These are phyloP conservation scores for Anodontia alba DNA, from an alignment of 2,888 invertebrate species.

Conservation along the genomic window DNA sequence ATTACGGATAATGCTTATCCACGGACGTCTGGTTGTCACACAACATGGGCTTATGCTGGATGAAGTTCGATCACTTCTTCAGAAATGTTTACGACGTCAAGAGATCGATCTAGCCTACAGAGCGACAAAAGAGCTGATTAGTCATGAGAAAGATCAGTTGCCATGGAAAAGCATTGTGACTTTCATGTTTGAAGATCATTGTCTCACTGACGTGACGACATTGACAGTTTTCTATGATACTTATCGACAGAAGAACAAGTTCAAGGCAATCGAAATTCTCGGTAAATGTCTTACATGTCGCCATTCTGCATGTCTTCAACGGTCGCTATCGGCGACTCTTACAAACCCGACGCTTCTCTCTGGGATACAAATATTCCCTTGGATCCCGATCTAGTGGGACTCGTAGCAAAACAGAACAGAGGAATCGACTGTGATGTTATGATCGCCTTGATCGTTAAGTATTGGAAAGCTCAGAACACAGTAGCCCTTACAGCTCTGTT, in stretches of 20 bases:
- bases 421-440: constrained; percentile 34
- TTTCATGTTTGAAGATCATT: constrained; percentile 53
- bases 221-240: constrained; percentile 14
- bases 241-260: constrained; percentile 25
- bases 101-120: constrained; percentile 23
- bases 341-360: constrained; percentile 13
- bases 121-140: constrained; percentile 46
- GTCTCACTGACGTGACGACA: constrained; percentile 33
- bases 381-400: constrained; percentile 9
- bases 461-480: constrained; percentile 37
- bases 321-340: constrained; percentile 31
- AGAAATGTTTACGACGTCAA: constrained; percentile 38
- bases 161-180: constrained; percentile 46
- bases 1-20: constrained; percentile 34
- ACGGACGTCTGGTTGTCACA: constrained; percentile 44
- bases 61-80: constrained; percentile 50
- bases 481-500: constrained; percentile 32
- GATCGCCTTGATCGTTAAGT: constrained; percentile 31
- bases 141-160: constrained; percentile 36
- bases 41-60: constrained; percentile 42
- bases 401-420: background rate
- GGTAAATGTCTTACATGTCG: constrained; percentile 39
- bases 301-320: constrained; percentile 43
- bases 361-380: constrained; percentile 14
- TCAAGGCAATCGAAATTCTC: constrained; percentile 32